A percentile compares a stretch with the other conserved stretches of the same genome.
Conservation (phyloP, 1,140 invertebrate genomes). For the Micrasema minimum region DNA sequence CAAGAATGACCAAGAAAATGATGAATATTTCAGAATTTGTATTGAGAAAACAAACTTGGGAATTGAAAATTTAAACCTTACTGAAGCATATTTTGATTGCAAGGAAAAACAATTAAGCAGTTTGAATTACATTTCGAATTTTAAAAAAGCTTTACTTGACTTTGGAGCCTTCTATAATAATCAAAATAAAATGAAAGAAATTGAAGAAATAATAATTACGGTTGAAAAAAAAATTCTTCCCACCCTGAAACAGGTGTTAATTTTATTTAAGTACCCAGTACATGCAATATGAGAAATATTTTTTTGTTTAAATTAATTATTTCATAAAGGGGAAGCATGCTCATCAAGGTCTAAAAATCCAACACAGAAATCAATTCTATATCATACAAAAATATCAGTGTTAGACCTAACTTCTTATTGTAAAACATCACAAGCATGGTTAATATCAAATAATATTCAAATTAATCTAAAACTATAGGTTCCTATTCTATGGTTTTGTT, state of each 20-base stretch:
- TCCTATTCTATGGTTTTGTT: no score
- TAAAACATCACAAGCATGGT: no score
- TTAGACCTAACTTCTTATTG: no score
- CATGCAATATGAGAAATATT: no score
- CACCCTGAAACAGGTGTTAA: not conserved
- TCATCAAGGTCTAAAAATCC: no score
- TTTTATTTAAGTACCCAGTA: no score
- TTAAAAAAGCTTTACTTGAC: conserved; percentile 1
- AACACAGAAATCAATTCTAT: no score
- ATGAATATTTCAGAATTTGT: conserved; percentile 11
- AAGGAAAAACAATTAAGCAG: conserved; percentile 4
- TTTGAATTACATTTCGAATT: not conserved
- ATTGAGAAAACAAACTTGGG: not conserved
- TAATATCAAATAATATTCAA: no score
- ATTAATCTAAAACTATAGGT: no score
- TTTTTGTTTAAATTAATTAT: no score
- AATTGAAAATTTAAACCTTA: conserved; percentile 7
- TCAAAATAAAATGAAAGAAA: not conserved
- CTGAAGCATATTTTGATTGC: not conserved
- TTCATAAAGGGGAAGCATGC: no score
- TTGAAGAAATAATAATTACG: not conserved
- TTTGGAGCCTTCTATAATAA: conserved; percentile 12
- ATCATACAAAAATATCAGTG: no score
- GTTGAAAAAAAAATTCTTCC: not conserved
- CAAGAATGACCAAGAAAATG: not conserved